These are phyloP conservation scores for Ophioninae sp. DNA, from an alignment of 2,888 invertebrate species.

Conservation along the genomic window DNA sequence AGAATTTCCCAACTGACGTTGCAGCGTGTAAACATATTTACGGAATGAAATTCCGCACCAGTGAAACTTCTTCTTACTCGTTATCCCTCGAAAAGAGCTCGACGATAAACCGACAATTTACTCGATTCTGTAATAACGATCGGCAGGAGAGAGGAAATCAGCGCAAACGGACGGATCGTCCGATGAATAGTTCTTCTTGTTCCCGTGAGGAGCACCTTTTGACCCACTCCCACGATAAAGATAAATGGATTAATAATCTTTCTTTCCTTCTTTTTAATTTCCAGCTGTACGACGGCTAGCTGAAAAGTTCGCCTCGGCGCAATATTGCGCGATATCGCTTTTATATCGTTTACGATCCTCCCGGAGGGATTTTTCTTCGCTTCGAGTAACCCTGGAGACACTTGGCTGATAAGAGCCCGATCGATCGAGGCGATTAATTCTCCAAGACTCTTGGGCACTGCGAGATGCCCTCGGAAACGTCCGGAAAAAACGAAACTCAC, in stretches of 20 bases:
- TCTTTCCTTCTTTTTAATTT: neutral
- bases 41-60: neutral
- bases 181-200: constrained; percentile 63
- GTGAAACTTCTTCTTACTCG: constrained; percentile 2
- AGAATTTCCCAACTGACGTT: neutral
- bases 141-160: constrained; percentile 22
- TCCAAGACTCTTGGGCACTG: neutral
- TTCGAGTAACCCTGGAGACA: neutral
- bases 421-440: neutral
- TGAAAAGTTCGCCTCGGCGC: constrained; percentile 19
- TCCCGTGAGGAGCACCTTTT: constrained; percentile 62
- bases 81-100: neutral
- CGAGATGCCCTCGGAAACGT: neutral
- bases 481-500: neutral
- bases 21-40: neutral
- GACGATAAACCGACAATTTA: constrained; percentile 16
- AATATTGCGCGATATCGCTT: constrained; percentile 32
- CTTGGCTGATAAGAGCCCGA: neutral
- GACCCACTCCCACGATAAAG: constrained; percentile 68
- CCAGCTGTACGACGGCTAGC: neutral
- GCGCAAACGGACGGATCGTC: neutral
- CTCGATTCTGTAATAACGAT: constrained; percentile 36
- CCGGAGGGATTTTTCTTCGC: neutral
- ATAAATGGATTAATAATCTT: constrained; percentile 63
- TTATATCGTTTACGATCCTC: neutral